Evolutionary conservation across 2,888 invertebrate species (phyloP).

Genomic region (Troglohyphantes excavatus): DNA sequence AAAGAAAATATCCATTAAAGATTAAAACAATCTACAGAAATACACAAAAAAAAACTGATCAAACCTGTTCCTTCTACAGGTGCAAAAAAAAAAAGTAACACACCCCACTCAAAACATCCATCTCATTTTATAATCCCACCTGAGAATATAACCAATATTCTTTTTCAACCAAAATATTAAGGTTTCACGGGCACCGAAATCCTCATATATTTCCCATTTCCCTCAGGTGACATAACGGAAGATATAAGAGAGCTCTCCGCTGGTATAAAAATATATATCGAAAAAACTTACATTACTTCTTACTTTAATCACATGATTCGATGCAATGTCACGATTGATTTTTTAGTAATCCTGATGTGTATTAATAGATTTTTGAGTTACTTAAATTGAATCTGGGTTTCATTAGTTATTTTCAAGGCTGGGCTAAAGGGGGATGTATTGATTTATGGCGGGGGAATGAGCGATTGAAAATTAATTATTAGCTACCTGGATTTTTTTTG

Average conservation of each 20-base stretch:
- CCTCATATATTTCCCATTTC: slow-evolving; percentile 3
- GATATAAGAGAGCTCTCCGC: not conserved
- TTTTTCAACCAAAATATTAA: slow-evolving; percentile 28
- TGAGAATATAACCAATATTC: not conserved
- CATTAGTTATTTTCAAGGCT: not conserved
- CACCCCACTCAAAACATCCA: not conserved
- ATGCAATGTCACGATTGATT: not conserved
- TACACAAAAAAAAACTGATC: no score
- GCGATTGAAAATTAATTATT: not conserved
- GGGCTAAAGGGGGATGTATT: not conserved
- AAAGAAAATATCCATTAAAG: no score
- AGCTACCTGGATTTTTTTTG: not conserved
- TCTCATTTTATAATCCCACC: not conserved
- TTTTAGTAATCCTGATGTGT: not conserved
- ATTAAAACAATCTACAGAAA: no score
- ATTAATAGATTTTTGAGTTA: slow-evolving; percentile 1
- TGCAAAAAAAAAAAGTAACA: not conserved
- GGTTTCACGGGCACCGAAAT: not conserved
- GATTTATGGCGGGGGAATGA: not conserved
- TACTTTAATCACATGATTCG: not conserved
- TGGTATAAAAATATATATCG: not conserved
- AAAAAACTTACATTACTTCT: not conserved
- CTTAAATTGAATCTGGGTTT: not conserved
- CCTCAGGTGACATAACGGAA: not conserved
- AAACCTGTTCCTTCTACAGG: not conserved